Evolutionary conservation across 2,888 invertebrate species (phyloP), one percentile per base, ranked within the genome.

Genomic region (Synanthedon vespiformis): DNA sequence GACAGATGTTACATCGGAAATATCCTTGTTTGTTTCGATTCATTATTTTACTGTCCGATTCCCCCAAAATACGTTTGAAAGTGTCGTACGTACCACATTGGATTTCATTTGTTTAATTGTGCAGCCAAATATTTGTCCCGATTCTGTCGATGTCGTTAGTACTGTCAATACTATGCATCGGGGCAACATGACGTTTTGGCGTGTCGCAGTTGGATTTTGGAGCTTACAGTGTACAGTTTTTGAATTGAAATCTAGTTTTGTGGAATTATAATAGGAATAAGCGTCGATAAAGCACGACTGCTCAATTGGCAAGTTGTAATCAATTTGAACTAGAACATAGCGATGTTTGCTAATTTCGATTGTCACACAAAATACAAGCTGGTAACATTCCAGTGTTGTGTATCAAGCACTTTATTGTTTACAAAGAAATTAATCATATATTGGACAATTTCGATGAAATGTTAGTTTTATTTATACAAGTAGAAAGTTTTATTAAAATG

Each of bases 41-140:
- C 56, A 56, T 62, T 64, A 57, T 61, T 64, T 60, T 58, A 59
- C 61, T 61, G 60, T 57, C 54, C 55, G 50, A 59, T 64, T 60
- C 61, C 60, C 64, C 62, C 64, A 63, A 68, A 66, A 70, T 64
- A 59, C 55, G 59, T 60, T 59, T 58, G 60, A 60, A 66, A 64
- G 71, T 67, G 63, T 63, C 63, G 61, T 57, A 62, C 62, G 61
- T 57, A 62, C 62, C 61, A 64, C 68, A 68, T 67, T 57, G 72
- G 67, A 76, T 80, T 80, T 77, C 74, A 74, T 80, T 80, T 80
- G 75, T 80, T 77, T 81, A 81, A 82, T 82, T 81, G 77, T 68
- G 73, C 74, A 70, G 57, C 68, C 74, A 78, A 80, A 83, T 80
- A 81, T 84, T 84, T 81, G 79, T 55, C 59, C 67, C 65, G 70